Percentiles rank a stretch among this genome's conserved stretches.
Conservation (phyloP, 2,113 vertebrate genomes). For the Oxygymnocypris stewartii region DNA sequence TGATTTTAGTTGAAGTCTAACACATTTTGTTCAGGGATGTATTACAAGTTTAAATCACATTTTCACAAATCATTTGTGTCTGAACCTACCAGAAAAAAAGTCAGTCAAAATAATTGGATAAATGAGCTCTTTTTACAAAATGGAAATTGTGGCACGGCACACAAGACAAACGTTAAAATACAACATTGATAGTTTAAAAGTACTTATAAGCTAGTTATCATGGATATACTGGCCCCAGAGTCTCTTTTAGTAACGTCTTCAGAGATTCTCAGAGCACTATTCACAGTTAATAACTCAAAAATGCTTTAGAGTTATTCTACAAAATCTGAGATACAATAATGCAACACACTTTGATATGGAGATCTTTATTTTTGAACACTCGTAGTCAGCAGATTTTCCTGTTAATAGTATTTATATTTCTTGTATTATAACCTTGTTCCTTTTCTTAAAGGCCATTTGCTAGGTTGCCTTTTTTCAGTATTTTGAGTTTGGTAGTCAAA, state of each 20-base stretch:
- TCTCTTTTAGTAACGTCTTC: background rate
- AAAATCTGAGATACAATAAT: background rate
- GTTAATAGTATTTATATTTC: constrained; percentile 81
- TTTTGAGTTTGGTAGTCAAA: constrained; percentile 48
- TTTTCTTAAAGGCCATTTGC: constrained; percentile 59
- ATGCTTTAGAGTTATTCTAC: background rate
- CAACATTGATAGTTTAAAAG: background rate
- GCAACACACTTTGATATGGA: constrained; percentile 27
- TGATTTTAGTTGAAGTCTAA: background rate
- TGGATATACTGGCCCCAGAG: background rate
- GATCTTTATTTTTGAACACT: constrained; percentile 58
- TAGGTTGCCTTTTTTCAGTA: constrained; percentile 59
- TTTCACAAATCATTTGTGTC: background rate
- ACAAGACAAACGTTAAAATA: background rate
- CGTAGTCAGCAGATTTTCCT: constrained; percentile 69
- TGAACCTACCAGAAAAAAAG: background rate
- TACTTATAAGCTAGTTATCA: background rate
- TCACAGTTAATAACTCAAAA: background rate
- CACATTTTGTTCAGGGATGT: constrained; percentile 39
- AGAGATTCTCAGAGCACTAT: background rate
- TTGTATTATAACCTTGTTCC: constrained; percentile 64
- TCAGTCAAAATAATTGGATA: background rate
- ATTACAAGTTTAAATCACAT: background rate
- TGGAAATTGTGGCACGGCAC: background rate
- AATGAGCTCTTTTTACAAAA: background rate